A percentile compares a stretch with the other conserved stretches of the same genome.
Evolutionary conservation across 2,113 vertebrate species (phyloP).

Genomic region (Scatophagus argus): DNA sequence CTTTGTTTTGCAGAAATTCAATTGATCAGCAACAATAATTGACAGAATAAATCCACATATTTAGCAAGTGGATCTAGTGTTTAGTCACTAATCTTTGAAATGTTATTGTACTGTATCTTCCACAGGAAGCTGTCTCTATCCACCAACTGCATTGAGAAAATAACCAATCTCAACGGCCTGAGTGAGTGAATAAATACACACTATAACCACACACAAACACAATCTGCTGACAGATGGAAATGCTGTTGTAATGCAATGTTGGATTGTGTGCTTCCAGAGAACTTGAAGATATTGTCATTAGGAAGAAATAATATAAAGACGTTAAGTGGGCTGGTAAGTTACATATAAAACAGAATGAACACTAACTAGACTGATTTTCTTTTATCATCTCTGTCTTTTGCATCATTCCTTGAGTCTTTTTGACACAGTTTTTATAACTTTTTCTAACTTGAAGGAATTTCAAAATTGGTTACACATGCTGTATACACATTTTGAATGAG

Average conservation of each 20-base stretch:
- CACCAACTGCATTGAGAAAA: slow-evolving; percentile 99
- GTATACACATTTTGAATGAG: background rate
- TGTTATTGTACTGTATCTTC: slow-evolving; percentile 27
- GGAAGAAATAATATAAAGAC: slow-evolving; percentile 98
- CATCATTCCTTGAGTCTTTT: background rate
- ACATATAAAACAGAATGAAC: background rate
- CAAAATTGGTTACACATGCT: slow-evolving; percentile 2
- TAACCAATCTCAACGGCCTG: slow-evolving; percentile 93
- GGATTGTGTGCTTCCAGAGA: slow-evolving; percentile 84
- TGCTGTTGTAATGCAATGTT: background rate
- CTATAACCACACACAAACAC: background rate
- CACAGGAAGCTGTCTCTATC: slow-evolving; percentile 94
- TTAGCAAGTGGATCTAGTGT: too few species aligned
- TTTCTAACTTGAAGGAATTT: background rate
- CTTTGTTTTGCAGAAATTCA: too few species aligned
- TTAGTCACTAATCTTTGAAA: background rate
- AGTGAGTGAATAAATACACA: slow-evolving; percentile 89
- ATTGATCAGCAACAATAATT: too few species aligned
- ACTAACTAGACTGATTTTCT: background rate
- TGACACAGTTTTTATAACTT: background rate
- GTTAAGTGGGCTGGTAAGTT: slow-evolving; percentile 92
- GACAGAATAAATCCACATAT: too few species aligned
- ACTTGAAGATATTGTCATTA: slow-evolving; percentile 94
- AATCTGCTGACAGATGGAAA: background rate
- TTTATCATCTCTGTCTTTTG: background rate